Conservation (phyloP, 2,797 vertebrate species). For the Loriculus beryllinus region DNA sequence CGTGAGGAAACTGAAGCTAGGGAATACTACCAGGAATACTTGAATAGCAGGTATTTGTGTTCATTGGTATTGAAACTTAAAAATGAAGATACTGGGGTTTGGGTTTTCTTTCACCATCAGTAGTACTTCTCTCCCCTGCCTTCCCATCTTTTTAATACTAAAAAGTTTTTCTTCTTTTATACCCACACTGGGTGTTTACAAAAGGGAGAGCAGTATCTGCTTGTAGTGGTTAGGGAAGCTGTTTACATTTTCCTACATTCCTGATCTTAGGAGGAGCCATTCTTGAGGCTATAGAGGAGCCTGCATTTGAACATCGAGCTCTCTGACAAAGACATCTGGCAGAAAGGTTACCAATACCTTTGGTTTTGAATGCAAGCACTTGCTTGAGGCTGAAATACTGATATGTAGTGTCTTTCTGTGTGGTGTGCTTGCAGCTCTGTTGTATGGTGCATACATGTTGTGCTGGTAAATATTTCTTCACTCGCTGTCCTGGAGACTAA, state of each 20-base stretch:
- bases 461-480: slow-evolving; percentile 20
- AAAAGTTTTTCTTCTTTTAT: not conserved
- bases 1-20: not conserved
- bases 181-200: not conserved
- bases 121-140: not conserved
- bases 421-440: not conserved
- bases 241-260: not conserved
- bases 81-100: rapidly evolving
- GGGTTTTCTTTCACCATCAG: not conserved
- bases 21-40: not conserved
- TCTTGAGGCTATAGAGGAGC: not conserved
- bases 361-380: not conserved
- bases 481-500: not conserved
- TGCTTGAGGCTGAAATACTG: not conserved
- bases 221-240: not conserved
- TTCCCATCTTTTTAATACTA: not conserved
- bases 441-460: not conserved
- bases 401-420: not conserved
- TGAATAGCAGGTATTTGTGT: not conserved
- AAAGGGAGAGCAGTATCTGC: not conserved
- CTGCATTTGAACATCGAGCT: not conserved
- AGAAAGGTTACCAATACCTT: not conserved
- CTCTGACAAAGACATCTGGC: not conserved
- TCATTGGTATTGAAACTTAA: not conserved
- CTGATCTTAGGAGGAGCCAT: not conserved